phyloP scores from a whole-genome alignment of 2,113 vertebrate species.

The Ageneiosus marmoratus region DNA sequence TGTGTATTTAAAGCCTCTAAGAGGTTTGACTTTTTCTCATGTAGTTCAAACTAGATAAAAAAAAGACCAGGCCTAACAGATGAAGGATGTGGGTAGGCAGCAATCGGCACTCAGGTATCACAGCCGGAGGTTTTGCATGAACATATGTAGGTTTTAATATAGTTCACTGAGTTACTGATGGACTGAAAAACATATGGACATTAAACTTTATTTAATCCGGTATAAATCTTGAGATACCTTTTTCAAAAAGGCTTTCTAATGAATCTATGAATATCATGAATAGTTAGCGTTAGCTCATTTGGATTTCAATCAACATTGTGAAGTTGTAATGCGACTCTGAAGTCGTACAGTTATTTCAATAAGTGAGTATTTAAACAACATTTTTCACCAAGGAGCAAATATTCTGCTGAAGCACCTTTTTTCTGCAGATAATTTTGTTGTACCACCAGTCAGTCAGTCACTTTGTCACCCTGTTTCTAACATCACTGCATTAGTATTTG shows the following conservation, averaged over 20 bases:
- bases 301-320: not conserved
- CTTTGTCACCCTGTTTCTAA: not conserved
- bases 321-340: not conserved
- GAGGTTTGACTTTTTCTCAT: constrained; percentile 24
- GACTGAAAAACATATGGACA: not conserved
- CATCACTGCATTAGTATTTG: not conserved
- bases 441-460: not conserved
- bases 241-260: not conserved
- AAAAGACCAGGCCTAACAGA: not conserved
- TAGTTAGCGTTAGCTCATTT: not conserved
- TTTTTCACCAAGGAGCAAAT: not conserved
- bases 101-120: not conserved
- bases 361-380: not conserved
- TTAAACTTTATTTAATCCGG: not conserved
- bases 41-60: constrained; percentile 5
- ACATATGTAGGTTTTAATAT: not conserved
- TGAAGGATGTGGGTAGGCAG: not conserved
- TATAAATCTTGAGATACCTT: not conserved
- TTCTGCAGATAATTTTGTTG: not conserved
- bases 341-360: not conserved
- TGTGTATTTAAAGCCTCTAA: constrained; percentile 24
- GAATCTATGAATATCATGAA: not conserved
- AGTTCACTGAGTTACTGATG: not conserved
- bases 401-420: not conserved
- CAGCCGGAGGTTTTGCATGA: not conserved